Conservation (phyloP, 2,888 invertebrate genomes). For the Chirona hameri region DNA sequence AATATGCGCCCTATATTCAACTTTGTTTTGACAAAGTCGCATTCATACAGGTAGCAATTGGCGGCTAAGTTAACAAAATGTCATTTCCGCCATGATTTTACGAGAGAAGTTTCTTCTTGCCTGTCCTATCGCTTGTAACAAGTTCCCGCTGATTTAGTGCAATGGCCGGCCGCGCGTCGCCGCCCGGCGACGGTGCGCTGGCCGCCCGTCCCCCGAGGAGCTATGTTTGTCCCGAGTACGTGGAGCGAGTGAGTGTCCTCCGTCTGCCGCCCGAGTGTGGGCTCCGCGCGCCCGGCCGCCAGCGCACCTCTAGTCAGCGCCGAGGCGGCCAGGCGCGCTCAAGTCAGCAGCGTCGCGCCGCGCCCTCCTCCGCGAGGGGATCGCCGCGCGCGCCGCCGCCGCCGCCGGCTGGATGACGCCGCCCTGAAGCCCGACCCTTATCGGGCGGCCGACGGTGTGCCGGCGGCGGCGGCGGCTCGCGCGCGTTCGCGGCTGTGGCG, state of each 20-base stretch:
- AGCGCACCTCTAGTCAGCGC: neutral
- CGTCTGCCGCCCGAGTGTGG: too few relatives aligned
- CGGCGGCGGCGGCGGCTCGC: neutral
- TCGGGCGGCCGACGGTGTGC: slow-evolving; percentile 13
- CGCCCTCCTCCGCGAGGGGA: neutral
- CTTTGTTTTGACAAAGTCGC: slow-evolving; percentile 4
- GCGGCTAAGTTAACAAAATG: neutral
- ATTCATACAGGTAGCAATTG: neutral
- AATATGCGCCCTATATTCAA: neutral
- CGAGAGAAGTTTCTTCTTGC: neutral
- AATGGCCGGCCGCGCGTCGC: too few relatives aligned
- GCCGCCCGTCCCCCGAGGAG: too few relatives aligned
- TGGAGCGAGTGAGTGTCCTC: too few relatives aligned
- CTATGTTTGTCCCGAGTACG: too few relatives aligned
- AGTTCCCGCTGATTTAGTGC: neutral
- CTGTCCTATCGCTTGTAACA: neutral
- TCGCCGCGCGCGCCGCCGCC: neutral
- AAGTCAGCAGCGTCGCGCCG: neutral
- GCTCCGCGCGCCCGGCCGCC: neutral
- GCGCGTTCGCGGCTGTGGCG: neutral
- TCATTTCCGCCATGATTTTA: neutral
- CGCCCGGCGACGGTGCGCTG: too few relatives aligned
- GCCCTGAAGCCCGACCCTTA: slow-evolving; percentile 28
- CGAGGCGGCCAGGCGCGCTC: neutral
- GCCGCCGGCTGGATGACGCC: neutral